Conservation (phyloP, 1,140 invertebrate genomes). For the Medauroidea extradentata region DNA sequence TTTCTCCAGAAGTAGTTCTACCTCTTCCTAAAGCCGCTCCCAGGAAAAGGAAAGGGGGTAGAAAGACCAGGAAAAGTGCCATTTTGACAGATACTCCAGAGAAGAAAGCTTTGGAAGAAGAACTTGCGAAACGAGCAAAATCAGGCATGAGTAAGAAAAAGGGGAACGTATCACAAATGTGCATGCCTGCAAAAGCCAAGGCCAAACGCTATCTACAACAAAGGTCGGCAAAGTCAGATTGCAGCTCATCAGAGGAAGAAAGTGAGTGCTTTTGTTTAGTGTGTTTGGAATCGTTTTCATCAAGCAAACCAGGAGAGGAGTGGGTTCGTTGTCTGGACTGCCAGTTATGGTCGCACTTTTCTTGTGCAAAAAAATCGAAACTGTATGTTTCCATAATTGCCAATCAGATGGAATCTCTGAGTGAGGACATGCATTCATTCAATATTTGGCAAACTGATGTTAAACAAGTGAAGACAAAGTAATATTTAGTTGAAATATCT, state of each 20-base stretch:
- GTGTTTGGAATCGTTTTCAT: slow-evolving; percentile 19
- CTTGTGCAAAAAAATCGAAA: too few species aligned
- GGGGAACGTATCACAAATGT: too few species aligned
- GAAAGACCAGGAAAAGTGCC: not conserved
- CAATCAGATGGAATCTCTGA: too few species aligned
- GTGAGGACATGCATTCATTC: too few species aligned
- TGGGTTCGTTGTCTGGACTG: slow-evolving; percentile 22
- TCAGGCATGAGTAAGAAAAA: not conserved
- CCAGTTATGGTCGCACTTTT: slow-evolving; percentile 21
- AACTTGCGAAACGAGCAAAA: not conserved
- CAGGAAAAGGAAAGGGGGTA: slow-evolving; percentile 1
- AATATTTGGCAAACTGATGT: too few species aligned
- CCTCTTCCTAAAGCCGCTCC: slow-evolving; percentile 9
- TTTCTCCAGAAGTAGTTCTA: slow-evolving; percentile 7
- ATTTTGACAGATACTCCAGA: slow-evolving; percentile 14
- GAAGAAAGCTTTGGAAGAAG: not conserved
- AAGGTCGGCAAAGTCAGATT: too few species aligned
- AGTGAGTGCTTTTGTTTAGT: slow-evolving; percentile 22
- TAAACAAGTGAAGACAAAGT: too few species aligned
- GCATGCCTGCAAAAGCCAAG: too few species aligned
- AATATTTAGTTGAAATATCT: too few species aligned
- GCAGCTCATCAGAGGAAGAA: slow-evolving; percentile 6
- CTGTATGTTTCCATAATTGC: too few species aligned
- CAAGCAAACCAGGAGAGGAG: slow-evolving; percentile 20
- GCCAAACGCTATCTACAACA: too few species aligned